These are phyloP conservation scores for Carassius auratus DNA, from an alignment of 2,113 vertebrate species.

Conservation along the genomic window DNA sequence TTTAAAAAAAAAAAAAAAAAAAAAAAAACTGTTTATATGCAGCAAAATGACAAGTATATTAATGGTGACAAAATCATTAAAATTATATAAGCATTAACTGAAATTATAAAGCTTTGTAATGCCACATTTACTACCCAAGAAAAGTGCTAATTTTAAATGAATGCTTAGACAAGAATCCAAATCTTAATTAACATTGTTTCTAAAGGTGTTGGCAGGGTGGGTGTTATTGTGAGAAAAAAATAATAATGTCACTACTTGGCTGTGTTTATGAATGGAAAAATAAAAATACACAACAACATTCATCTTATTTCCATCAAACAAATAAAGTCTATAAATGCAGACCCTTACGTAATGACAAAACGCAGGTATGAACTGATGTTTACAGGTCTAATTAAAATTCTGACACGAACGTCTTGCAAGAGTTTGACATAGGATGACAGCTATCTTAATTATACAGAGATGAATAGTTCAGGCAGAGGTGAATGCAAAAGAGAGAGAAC, in stretches of 20 bases:
- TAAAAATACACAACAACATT: neutral
- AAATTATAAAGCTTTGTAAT: neutral
- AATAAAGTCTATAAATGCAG: neutral
- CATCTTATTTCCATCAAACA: neutral
- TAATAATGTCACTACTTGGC: neutral
- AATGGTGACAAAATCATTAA: neutral
- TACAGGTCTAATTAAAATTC: slow-evolving; percentile 11
- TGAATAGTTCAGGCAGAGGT: slow-evolving; percentile 32
- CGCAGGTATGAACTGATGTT: neutral
- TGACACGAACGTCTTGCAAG: neutral
- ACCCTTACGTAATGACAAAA: neutral
- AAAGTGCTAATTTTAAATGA: neutral
- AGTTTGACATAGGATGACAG: neutral
- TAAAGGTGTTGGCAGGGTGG: neutral
- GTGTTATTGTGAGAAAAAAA: neutral
- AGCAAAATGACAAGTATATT: neutral
- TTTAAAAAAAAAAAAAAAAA: neutral
- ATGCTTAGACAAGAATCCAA: neutral
- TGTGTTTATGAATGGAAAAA: neutral
- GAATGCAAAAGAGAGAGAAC: slow-evolving; percentile 15
- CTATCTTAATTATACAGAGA: slow-evolving; percentile 26
- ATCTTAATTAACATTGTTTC: slow-evolving; percentile 5
- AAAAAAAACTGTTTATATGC: neutral
- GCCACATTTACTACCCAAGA: neutral
- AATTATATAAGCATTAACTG: neutral